Conservation (phyloP, 2,888 invertebrate species). For the Macrosoma leucophasiata region DNA sequence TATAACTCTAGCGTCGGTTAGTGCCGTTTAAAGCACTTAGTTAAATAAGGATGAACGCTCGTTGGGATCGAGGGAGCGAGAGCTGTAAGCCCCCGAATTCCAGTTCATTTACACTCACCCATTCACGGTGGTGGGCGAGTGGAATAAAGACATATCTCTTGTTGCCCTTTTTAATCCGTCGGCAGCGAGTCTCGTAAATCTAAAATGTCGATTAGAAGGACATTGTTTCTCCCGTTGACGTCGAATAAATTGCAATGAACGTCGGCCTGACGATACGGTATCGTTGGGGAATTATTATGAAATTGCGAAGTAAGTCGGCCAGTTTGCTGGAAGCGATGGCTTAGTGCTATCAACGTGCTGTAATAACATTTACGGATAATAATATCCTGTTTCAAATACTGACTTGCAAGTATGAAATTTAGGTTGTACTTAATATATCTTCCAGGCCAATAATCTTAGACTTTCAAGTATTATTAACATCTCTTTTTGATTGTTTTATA, state of each 20-base stretch:
- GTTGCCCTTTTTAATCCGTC: constrained; percentile 43
- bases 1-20: constrained; percentile 2
- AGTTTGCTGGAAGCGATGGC: constrained; percentile 29
- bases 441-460: no score
- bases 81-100: constrained; percentile 29
- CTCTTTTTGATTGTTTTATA: no score
- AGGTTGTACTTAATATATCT: no score
- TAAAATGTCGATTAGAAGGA: constrained; percentile 44
- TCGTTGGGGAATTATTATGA: constrained; percentile 35
- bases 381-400: constrained; percentile 25
- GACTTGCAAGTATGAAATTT: no score
- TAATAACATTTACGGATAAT: constrained; percentile 27
- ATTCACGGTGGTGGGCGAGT: constrained; percentile 23
- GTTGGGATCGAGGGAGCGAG: constrained; percentile 23
- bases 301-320: constrained; percentile 33
- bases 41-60: constrained; percentile 28
- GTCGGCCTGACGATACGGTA: constrained; percentile 25
- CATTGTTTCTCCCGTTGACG: constrained; percentile 38
- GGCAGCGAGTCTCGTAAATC: constrained; percentile 41
- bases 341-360: constrained; percentile 22
- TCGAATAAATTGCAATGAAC: constrained; percentile 52
- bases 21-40: constrained; percentile 20
- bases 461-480: no score
- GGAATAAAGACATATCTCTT: constrained; percentile 37
- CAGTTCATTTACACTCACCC: constrained; percentile 33